Evolutionary conservation across 1,140 invertebrate genomes (phyloP).

Genomic region (Lucilia cuprina): DNA sequence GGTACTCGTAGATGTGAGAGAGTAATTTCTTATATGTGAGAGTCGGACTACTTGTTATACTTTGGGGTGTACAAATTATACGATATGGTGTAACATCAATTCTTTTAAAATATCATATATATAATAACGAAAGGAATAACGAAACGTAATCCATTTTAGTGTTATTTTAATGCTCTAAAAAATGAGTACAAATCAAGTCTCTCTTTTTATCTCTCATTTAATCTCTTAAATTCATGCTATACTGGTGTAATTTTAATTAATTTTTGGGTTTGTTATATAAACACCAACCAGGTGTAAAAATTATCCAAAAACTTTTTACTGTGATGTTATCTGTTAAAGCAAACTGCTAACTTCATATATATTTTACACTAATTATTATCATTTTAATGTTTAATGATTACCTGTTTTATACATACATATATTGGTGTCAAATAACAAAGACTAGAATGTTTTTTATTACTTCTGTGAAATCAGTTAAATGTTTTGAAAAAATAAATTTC

Average conservation of each 20-base stretch:
- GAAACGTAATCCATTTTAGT: neutral
- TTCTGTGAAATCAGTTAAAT: too few relatives aligned
- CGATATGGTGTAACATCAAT: neutral
- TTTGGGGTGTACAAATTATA: neutral
- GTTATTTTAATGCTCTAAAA: neutral
- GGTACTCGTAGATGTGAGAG: too few relatives aligned
- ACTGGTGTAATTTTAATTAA: neutral
- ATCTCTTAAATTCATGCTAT: neutral
- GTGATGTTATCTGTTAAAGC: too few relatives aligned
- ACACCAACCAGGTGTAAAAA: neutral
- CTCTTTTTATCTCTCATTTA: neutral
- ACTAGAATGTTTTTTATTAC: too few relatives aligned
- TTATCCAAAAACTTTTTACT: neutral
- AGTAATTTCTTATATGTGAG: too few relatives aligned
- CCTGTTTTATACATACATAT: too few relatives aligned
- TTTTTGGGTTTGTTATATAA: neutral
- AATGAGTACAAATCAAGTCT: neutral
- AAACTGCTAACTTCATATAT: too few relatives aligned
- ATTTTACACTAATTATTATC: too few relatives aligned
- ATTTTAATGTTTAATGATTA: too few relatives aligned
- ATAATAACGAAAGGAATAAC: neutral
- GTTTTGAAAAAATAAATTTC: too few relatives aligned
- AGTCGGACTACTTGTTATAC: too few relatives aligned
- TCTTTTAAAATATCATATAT: neutral
- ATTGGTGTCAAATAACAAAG: too few relatives aligned